Evolutionary conservation across 2,888 invertebrate genomes (phyloP).

Genomic region (Hetaerina titia): DNA sequence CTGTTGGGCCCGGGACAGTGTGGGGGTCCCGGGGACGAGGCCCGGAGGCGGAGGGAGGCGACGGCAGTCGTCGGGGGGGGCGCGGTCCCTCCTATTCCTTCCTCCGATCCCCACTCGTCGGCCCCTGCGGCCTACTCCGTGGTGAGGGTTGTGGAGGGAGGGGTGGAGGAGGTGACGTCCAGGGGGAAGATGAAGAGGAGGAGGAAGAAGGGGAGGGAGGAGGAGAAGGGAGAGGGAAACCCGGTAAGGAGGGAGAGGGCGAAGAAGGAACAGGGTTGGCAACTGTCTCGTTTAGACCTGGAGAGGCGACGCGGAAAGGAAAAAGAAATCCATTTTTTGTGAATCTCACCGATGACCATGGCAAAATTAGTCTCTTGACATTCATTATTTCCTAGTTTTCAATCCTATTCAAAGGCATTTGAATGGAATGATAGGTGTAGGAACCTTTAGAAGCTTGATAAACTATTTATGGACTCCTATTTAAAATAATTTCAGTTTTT

Average conservation of each 20-base stretch:
- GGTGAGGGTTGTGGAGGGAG: slow-evolving; percentile 19
- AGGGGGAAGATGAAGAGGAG: slow-evolving; percentile 49
- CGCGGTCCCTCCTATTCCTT: not conserved
- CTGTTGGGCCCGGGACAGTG: not conserved
- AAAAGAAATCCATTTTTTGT: too few relatives aligned
- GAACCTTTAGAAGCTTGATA: too few relatives aligned
- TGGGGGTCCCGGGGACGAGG: too few relatives aligned
- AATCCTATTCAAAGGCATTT: too few relatives aligned
- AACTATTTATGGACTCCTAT: too few relatives aligned
- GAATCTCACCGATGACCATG: too few relatives aligned
- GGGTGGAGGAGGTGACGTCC: slow-evolving; percentile 54
- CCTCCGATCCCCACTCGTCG: not conserved
- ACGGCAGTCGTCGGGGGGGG: not conserved
- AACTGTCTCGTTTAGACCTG: not conserved
- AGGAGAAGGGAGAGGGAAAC: not conserved
- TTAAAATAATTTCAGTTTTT: too few relatives aligned
- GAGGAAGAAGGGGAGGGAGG: slow-evolving; percentile 45
- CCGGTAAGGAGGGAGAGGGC: slow-evolving; percentile 33
- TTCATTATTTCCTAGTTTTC: too few relatives aligned
- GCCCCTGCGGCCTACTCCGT: slow-evolving; percentile 6
- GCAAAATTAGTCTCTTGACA: too few relatives aligned
- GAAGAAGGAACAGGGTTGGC: not conserved
- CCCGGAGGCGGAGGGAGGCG: not conserved
- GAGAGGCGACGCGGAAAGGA: too few relatives aligned
- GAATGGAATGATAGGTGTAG: too few relatives aligned